Base-by-base conservation (phyloP, 2,888 invertebrate species). In the Lasioglossum morio region DNA sequence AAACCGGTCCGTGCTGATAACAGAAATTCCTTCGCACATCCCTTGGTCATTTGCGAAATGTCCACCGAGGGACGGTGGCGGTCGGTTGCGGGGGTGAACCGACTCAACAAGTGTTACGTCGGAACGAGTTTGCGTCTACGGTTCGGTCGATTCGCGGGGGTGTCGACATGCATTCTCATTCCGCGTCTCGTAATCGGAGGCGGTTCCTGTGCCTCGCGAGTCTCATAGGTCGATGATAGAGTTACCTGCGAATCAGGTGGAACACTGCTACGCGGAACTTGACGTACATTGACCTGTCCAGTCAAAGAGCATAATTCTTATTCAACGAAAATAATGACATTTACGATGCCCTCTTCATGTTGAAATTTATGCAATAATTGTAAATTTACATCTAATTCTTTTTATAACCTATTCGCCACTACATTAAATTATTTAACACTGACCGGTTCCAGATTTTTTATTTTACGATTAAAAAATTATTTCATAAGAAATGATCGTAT, bases 41-140 rank as follows among this genome's bases (percentile, higher is more conserved):
- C 77, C 77, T 16, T n/a, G 82, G 70, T 82, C 82, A 79, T 88
- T 90, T 79, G 66, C 81, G 88, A 85, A 90, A 90, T 85, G 87
- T 85, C 88, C 87, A 87, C 77, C 80, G 83, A 81, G 87, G 87
- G 90, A 83, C 82, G 80, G 46, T 16, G 46, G 78, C 53, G 80
- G 79, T 85, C 73, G 78, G 69, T 46, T 77, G 82, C 70, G 79
- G 80, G 85, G 80, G 76, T 82, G 88, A 88, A 83, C 80, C 84
- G 89, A 80, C 91, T 93, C 94, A 94, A 94, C 94, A 93, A 94
- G 94, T 94, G 93, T 93, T 92, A 87, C 86, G 90, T 82, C 85
- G 85, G 81, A 81, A 85, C 87, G 89, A 87, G 89, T 82, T 86
- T 87, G 90, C 90, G 88, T 88, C 90, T 85, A 82, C 87, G 87